Conservation (phyloP, 1,140 invertebrate genomes). For the Tyrophagus putrescentiae region DNA sequence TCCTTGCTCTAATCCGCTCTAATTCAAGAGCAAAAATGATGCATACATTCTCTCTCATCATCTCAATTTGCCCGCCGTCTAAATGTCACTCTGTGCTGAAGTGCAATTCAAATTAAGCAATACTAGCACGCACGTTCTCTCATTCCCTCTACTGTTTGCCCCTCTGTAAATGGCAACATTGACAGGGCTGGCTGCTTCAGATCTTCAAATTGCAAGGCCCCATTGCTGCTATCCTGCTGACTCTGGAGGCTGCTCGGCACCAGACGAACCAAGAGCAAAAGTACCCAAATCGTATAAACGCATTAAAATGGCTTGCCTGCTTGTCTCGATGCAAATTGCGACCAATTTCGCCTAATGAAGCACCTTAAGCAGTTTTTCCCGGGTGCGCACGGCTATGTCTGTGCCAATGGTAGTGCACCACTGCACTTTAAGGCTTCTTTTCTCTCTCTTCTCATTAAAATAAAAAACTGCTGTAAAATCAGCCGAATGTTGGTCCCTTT, state of each 20-base stretch:
- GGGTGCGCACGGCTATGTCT: too few relatives aligned
- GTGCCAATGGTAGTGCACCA: too few relatives aligned
- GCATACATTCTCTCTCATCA: not conserved
- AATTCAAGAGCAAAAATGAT: conserved; percentile 11
- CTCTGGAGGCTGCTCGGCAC: too few relatives aligned
- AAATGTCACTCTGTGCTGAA: conserved; percentile 4
- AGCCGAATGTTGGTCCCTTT: too few relatives aligned
- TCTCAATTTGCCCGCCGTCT: not conserved
- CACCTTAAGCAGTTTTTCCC: conserved; percentile 15
- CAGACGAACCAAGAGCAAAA: not conserved
- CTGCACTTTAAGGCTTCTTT: too few relatives aligned
- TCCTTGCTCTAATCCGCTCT: conserved; percentile 8
- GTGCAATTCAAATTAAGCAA: conserved; percentile 16
- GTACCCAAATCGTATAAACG: conserved; percentile 5
- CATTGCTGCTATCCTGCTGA: too few relatives aligned
- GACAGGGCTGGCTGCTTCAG: not conserved
- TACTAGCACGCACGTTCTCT: conserved; percentile 1
- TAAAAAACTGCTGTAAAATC: too few relatives aligned
- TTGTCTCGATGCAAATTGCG: not conserved
- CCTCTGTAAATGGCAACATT: conserved; percentile 4
- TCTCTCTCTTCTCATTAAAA: too few relatives aligned
- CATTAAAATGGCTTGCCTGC: not conserved
- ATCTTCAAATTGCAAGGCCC: too few relatives aligned
- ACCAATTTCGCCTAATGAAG: conserved; percentile 13
- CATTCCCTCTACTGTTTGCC: too few relatives aligned